phyloP scores from a whole-genome alignment of 2,888 invertebrate species.

The Argyra leucocephala region DNA sequence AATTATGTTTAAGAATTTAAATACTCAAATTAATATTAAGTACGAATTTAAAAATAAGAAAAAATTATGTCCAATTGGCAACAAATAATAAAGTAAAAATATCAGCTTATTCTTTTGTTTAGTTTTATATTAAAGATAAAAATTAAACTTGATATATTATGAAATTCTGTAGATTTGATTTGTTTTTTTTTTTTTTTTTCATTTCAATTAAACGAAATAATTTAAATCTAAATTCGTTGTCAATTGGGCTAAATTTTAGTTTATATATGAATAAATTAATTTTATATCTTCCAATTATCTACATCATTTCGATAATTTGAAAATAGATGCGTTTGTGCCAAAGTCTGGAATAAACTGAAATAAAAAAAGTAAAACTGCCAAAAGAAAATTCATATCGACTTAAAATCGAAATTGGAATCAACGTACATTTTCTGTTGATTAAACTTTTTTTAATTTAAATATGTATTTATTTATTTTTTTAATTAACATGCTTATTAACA shows the following conservation, averaged over 20 bases:
- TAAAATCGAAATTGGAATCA: background rate
- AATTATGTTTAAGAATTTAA: background rate
- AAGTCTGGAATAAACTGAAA: background rate
- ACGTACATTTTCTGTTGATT: background rate
- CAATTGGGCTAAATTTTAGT: background rate
- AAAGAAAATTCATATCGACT: conserved; percentile 6
- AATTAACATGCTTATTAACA: background rate
- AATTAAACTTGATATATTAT: no score
- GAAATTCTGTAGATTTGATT: no score
- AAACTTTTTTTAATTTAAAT: no score
- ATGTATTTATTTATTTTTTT: background rate
- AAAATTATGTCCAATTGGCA: background rate
- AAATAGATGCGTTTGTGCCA: background rate
- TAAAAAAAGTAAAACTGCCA: background rate
- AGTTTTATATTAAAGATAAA: no score
- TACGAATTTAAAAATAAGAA: background rate
- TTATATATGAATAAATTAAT: no score
- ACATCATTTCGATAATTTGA: background rate
- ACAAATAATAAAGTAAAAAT: background rate
- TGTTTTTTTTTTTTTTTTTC: no score
- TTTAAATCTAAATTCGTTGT: background rate
- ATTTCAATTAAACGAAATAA: no score
- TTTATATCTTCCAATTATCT: background rate
- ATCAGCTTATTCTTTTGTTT: no score
- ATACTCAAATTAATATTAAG: background rate